phyloP scores from a whole-genome alignment of 2,113 vertebrate species.

The Dromiciops gliroides region DNA sequence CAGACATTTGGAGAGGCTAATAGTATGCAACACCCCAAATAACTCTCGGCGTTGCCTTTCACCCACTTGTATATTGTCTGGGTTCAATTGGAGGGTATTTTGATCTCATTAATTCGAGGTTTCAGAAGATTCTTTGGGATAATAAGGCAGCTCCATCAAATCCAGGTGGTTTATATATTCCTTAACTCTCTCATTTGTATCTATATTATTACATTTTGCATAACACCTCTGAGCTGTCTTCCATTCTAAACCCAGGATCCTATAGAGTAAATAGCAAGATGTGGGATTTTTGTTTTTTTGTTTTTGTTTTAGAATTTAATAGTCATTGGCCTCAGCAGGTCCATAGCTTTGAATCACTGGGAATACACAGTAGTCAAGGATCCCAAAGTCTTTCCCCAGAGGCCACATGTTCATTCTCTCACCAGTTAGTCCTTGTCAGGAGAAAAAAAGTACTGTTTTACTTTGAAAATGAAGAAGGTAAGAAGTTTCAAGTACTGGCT shows the following conservation, averaged over 20 bases:
- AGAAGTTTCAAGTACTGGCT: not conserved
- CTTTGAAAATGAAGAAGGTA: not conserved
- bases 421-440: not conserved
- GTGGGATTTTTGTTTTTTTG: not conserved
- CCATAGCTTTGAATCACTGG: not conserved
- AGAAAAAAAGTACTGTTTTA: not conserved
- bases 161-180: too few relatives aligned
- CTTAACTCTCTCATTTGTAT: too few relatives aligned
- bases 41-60: too few relatives aligned
- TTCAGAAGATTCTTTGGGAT: too few relatives aligned
- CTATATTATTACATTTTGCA: too few relatives aligned
- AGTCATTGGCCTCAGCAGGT: not conserved
- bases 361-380: not conserved
- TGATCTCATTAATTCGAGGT: too few relatives aligned
- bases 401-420: not conserved
- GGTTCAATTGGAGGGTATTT: too few relatives aligned
- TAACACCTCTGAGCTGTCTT: not conserved
- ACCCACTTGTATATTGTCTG: too few relatives aligned
- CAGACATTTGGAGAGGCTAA: too few relatives aligned
- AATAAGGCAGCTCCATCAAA: too few relatives aligned
- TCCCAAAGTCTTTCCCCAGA: fast-evolving
- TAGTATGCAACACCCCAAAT: too few relatives aligned
- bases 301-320: not conserved
- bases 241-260: not conserved
- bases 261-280: not conserved